Evolutionary conservation across 1,140 invertebrate genomes (phyloP).

Genomic region (Bombus waltoni): DNA sequence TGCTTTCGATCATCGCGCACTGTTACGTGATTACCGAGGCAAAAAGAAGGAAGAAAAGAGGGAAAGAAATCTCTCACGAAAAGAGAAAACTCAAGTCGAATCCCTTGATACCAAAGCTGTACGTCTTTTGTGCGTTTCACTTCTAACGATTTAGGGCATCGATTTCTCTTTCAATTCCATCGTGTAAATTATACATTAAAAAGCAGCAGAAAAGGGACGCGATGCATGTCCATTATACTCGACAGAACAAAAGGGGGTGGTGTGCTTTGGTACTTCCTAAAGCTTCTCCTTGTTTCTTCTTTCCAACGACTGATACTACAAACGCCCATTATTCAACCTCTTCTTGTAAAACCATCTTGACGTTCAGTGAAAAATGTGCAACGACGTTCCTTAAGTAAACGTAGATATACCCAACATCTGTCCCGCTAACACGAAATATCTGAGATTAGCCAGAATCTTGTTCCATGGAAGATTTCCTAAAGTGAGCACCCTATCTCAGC

Average conservation of each 20-base stretch:
- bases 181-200: slow-evolving; percentile 43
- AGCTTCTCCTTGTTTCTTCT: slow-evolving; percentile 2
- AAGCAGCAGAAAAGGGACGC: slow-evolving; percentile 30
- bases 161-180: slow-evolving; percentile 47
- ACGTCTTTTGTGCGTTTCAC: slow-evolving; percentile 28
- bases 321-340: slow-evolving; percentile 43
- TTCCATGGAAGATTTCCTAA: slow-evolving; percentile 17
- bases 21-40: slow-evolving; percentile 36
- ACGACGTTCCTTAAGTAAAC: slow-evolving; percentile 28
- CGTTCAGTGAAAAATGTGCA: slow-evolving; percentile 33
- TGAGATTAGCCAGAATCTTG: slow-evolving; percentile 38
- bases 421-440: background rate
- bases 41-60: slow-evolving; percentile 4
- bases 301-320: background rate
- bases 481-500: slow-evolving; percentile 11
- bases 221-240: slow-evolving; percentile 46
- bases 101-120: slow-evolving; percentile 20
- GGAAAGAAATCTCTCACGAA: background rate
- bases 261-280: slow-evolving; percentile 33
- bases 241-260: slow-evolving; percentile 42
- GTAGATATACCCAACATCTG: background rate
- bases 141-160: slow-evolving; percentile 52
- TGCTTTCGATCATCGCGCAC: slow-evolving; percentile 23
- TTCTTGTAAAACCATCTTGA: background rate
- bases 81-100: slow-evolving; percentile 13